Conservation (phyloP, 2,797 vertebrate genomes). For the Heteromormyrus szaboi region DNA sequence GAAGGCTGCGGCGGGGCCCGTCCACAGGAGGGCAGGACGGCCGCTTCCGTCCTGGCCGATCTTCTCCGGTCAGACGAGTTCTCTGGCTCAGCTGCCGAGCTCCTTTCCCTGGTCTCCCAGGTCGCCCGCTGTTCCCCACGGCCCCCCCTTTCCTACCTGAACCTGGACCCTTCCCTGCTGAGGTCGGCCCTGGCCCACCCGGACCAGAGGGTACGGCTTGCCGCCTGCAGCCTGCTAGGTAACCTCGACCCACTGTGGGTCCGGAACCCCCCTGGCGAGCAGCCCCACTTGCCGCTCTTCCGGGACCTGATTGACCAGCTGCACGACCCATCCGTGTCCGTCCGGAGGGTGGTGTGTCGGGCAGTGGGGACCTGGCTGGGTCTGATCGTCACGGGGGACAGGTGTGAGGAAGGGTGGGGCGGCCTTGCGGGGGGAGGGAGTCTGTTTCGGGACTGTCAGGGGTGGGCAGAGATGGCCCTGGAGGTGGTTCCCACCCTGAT, state of each 20-base stretch:
- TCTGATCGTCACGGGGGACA: slow-evolving; percentile 27
- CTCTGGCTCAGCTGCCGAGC: slow-evolving; percentile 60
- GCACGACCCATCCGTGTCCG: slow-evolving; percentile 43
- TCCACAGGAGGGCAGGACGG: slow-evolving; percentile 39
- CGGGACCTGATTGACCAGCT: slow-evolving; percentile 48
- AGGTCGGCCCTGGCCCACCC: slow-evolving; percentile 58
- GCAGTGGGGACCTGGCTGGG: slow-evolving; percentile 64
- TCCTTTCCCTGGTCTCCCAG: slow-evolving; percentile 71
- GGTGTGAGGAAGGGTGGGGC: slow-evolving; percentile 15
- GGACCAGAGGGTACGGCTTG: slow-evolving; percentile 63
- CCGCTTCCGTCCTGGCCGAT: slow-evolving; percentile 54
- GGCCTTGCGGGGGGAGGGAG: slow-evolving; percentile 1
- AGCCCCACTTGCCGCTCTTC: slow-evolving; percentile 39
- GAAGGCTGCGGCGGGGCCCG: neutral
- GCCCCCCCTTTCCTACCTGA: slow-evolving; percentile 46
- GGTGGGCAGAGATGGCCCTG: slow-evolving; percentile 51
- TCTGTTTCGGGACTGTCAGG: slow-evolving; percentile 14
- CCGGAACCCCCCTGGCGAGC: neutral
- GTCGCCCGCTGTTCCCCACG: slow-evolving; percentile 51
- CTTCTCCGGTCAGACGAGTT: slow-evolving; percentile 51
- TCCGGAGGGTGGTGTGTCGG: slow-evolving; percentile 54
- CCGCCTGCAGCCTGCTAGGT: slow-evolving; percentile 72
- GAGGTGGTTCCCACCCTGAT: slow-evolving; percentile 52
- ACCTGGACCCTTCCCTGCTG: slow-evolving; percentile 53
- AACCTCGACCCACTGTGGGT: slow-evolving; percentile 50